A percentile compares a stretch with the other conserved stretches of the same genome.
Evolutionary conservation across 2,888 invertebrate species (phyloP).

Genomic region (Acronicta leporina): DNA sequence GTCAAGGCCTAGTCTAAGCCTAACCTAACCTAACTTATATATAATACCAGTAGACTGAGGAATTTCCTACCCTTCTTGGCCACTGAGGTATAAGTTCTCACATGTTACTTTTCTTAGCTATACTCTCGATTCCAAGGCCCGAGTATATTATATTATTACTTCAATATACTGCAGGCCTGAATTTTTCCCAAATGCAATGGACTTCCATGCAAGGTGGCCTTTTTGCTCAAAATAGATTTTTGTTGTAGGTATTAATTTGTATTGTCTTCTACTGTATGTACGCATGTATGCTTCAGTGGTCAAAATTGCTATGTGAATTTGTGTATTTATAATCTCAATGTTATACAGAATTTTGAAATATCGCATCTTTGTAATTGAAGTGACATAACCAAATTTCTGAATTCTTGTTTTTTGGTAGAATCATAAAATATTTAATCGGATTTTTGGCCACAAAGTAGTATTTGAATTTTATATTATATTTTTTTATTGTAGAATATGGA

Average conservation of each 20-base stretch:
- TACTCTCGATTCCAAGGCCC: not conserved
- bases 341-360: conserved; percentile 12
- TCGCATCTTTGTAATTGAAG: too few species aligned
- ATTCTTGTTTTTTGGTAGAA: too few species aligned
- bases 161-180: not conserved
- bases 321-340: not conserved
- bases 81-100: conserved; percentile 20
- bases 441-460: too few species aligned
- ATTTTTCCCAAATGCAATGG: not conserved
- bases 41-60: conserved; percentile 12
- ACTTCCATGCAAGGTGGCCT: not conserved
- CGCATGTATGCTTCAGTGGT: conserved; percentile 21
- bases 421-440: too few species aligned
- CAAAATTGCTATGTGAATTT: conserved; percentile 10
- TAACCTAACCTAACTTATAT: conserved; percentile 32
- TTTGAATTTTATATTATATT: too few species aligned
- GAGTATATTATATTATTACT: not conserved
- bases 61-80: conserved; percentile 2
- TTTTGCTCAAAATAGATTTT: conserved; percentile 2
- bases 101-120: conserved; percentile 13
- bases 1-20: conserved; percentile 45
- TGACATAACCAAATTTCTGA: too few species aligned
- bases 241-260: not conserved
- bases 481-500: too few species aligned
- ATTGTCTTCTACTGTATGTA: not conserved